Percentiles rank a stretch among this genome's conserved stretches.
Evolutionary conservation across 35 echinoderm and acorn worm genomes (phyloP).

Genomic region (Ptychodera flava): DNA sequence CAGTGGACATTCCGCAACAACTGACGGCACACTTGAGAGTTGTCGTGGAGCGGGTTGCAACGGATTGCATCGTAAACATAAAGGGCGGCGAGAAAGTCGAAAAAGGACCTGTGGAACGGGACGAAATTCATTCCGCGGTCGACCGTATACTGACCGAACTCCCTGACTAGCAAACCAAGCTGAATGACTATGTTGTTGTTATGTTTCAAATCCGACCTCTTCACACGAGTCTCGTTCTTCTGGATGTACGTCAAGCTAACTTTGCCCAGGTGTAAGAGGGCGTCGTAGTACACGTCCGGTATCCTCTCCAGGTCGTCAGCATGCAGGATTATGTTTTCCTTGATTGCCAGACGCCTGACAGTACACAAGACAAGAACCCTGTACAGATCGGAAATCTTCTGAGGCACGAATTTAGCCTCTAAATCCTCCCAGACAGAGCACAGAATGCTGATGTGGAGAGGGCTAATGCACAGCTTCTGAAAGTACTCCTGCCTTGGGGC

Average conservation of each 20-base stretch:
- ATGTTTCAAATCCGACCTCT: background rate
- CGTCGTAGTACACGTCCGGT: background rate
- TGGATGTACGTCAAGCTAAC: background rate
- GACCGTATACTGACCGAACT: background rate
- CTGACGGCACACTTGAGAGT: background rate
- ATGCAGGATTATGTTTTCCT: background rate
- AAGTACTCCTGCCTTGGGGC: background rate
- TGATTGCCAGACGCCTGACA: background rate
- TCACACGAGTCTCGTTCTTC: background rate
- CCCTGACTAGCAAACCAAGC: background rate
- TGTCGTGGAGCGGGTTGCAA: background rate
- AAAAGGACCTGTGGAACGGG: background rate
- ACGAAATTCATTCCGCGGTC: background rate
- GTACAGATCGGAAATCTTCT: background rate
- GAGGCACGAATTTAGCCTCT: background rate
- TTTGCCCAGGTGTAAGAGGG: background rate
- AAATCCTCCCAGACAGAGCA: background rate
- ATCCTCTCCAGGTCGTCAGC: background rate
- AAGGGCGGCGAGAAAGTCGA: background rate
- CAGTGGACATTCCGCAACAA: background rate
- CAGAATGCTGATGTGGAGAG: background rate
- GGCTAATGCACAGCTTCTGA: background rate
- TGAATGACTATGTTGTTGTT: background rate
- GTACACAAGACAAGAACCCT: background rate
- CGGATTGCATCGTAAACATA: background rate